Conservation (phyloP, 2,113 vertebrate species). For the Hydrolagus affinis region DNA sequence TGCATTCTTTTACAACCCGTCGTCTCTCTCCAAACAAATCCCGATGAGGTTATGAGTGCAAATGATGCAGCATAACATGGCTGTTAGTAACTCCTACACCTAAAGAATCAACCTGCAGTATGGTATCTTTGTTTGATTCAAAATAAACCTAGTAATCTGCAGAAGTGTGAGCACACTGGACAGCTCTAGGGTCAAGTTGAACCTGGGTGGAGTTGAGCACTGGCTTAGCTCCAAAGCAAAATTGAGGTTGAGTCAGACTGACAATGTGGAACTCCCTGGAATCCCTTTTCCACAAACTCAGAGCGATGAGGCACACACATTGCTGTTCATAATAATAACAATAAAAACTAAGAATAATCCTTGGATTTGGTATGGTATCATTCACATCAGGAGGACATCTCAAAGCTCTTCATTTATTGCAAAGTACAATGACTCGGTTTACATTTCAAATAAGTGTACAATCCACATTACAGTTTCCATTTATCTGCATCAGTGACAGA, state of each 20-base stretch:
- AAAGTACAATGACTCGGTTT: too few species aligned
- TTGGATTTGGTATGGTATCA: too few species aligned
- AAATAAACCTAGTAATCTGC: neutral
- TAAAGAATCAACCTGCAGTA: too few species aligned
- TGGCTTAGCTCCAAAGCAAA: neutral
- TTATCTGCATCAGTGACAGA: neutral
- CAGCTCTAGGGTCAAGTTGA: neutral
- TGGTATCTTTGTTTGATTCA: neutral
- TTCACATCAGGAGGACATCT: too few species aligned
- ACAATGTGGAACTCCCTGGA: neutral
- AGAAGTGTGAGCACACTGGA: neutral
- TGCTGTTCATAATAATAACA: too few species aligned
- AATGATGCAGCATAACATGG: too few species aligned
- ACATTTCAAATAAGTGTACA: neutral
- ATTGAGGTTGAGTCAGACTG: neutral
- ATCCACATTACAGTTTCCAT: neutral
- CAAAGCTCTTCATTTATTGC: too few species aligned
- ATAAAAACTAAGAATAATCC: too few species aligned
- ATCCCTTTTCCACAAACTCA: neutral
- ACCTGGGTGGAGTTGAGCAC: neutral
- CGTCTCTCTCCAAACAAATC: too few species aligned
- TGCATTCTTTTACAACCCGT: too few species aligned
- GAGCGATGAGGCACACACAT: slow-evolving; percentile 6
- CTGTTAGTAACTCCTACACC: too few species aligned
- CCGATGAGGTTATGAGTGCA: too few species aligned